A percentile compares a stretch with the other conserved stretches of the same genome.
Conservation (phyloP, 2,888 invertebrate genomes). For the Pimpla rufipes region DNA sequence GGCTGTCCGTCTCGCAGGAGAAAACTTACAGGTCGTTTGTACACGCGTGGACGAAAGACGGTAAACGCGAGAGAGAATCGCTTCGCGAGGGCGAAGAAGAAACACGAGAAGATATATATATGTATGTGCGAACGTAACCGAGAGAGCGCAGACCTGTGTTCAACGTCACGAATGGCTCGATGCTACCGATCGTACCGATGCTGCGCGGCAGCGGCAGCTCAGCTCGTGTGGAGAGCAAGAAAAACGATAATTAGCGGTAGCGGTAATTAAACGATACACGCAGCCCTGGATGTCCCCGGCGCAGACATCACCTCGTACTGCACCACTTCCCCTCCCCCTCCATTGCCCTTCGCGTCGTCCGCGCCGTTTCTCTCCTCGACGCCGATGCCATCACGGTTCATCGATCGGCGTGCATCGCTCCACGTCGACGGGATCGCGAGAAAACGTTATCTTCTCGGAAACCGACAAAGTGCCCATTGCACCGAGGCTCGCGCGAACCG, state of each 20-base stretch:
- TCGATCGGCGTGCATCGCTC: constrained; percentile 40
- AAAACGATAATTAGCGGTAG: constrained; percentile 78
- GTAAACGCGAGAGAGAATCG: constrained; percentile 11
- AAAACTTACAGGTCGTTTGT: constrained; percentile 53
- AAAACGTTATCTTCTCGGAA: constrained; percentile 55
- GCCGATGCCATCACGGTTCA: constrained; percentile 40
- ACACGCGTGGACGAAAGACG: constrained; percentile 40
- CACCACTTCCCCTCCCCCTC: constrained; percentile 9
- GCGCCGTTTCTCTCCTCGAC: neutral
- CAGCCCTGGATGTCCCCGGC: constrained; percentile 58
- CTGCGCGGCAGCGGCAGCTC: too few relatives aligned
- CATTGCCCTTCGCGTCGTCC: neutral
- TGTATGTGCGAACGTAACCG: constrained; percentile 33
- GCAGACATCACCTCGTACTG: constrained; percentile 37
- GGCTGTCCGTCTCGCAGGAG: constrained; percentile 30
- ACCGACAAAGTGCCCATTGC: constrained; percentile 42
- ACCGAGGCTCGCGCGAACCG: neutral
- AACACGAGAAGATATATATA: constrained; percentile 23
- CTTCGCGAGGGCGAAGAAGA: constrained; percentile 11
- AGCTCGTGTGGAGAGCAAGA: constrained; percentile 58
- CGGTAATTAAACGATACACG: constrained; percentile 76
- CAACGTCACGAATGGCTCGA: constrained; percentile 67
- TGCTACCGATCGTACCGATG: constrained; percentile 51
- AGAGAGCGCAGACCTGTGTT: constrained; percentile 61
- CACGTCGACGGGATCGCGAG: constrained; percentile 35